Conservation (phyloP, 2,797 vertebrate species). For the Gambusia yucatana region DNA sequence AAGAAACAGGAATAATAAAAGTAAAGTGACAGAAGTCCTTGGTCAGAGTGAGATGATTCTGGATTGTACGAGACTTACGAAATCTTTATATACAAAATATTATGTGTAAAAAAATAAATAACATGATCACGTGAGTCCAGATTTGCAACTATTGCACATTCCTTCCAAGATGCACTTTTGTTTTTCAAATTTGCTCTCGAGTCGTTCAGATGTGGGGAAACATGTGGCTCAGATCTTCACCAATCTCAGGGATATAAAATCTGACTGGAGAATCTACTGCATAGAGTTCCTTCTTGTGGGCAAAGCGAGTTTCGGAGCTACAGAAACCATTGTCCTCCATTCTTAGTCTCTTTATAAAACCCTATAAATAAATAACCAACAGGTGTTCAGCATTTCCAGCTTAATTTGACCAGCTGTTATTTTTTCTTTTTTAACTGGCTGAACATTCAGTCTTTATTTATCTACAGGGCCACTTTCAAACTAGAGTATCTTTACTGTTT, state of each 20-base stretch:
- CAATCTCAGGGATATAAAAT: slow-evolving; percentile 70
- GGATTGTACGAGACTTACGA: slow-evolving; percentile 66
- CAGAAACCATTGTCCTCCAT: slow-evolving; percentile 54
- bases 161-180: slow-evolving; percentile 74
- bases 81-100: slow-evolving; percentile 83
- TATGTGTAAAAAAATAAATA: slow-evolving; percentile 86
- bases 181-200: slow-evolving; percentile 50
- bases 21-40: slow-evolving; percentile 73
- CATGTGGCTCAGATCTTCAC: slow-evolving; percentile 63
- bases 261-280: slow-evolving; percentile 74
- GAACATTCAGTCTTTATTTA: slow-evolving; percentile 40
- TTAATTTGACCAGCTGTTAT: slow-evolving; percentile 11
- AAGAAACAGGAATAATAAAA: slow-evolving; percentile 58
- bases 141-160: slow-evolving; percentile 81
- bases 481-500: slow-evolving; percentile 18
- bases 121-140: slow-evolving; percentile 78
- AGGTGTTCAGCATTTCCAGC: slow-evolving; percentile 26
- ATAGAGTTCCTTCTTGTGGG: slow-evolving; percentile 75
- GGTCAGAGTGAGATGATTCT: slow-evolving; percentile 74
- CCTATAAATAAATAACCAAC: slow-evolving; percentile 34
- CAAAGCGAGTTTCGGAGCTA: slow-evolving; percentile 58
- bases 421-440: background rate
- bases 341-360: slow-evolving; percentile 20
- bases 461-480: slow-evolving; percentile 36
- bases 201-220: slow-evolving; percentile 48